Evolutionary conservation across 2,797 vertebrate genomes (phyloP), one percentile per base, ranked within the genome.

Genomic region (Cossypha caffra): DNA sequence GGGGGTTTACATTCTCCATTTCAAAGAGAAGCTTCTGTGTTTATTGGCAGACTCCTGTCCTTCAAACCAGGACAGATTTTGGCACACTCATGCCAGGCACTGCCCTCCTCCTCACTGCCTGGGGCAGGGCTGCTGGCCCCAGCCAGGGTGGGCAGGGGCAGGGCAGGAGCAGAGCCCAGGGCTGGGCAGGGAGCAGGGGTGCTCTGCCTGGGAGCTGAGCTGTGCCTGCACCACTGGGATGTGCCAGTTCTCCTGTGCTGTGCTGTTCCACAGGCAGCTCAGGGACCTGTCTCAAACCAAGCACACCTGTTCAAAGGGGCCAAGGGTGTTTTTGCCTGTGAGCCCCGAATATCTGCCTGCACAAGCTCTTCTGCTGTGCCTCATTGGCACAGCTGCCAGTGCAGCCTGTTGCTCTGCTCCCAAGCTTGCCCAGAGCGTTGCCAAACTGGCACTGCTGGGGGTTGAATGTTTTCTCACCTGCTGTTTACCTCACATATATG

Each of bases 401-500:
- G 0, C 59, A 87, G 43, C 47, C 55, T 76, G 62, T 43, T 79
- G 48, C 40, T 82, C 78, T 87, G 48, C 51, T 94, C 51, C 31
- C 23, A 15, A 5, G 25, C 26, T 51, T 45, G 17, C 43, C 51
- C 3, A 1, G 7, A 40, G 59, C 12, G 0, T 50, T 87, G 48
- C 78, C 75, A 82, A 76, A 40, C 59, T 73, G 59, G 29, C 42
- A 31, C 24, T 55, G 42, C 19, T 74, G 79, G 21, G 29, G 9
- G 11, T 17, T 88, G 42, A 31, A n/a, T 0, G 1, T 54, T 86
- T 92, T 77, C 69, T 68, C 8, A 9, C 61, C 55, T 48, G 23
- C 24, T 78, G 12, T 51, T 81, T 86, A 48, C 43, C 47, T 78
- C 54, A 64, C 75, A 51, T 7, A 17, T 10, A 2, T 21, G 13